A percentile compares a stretch with the other conserved stretches of the same genome.
phyloP scores from a whole-genome alignment of 2,888 invertebrate species.

The Drosophila subquinaria region DNA sequence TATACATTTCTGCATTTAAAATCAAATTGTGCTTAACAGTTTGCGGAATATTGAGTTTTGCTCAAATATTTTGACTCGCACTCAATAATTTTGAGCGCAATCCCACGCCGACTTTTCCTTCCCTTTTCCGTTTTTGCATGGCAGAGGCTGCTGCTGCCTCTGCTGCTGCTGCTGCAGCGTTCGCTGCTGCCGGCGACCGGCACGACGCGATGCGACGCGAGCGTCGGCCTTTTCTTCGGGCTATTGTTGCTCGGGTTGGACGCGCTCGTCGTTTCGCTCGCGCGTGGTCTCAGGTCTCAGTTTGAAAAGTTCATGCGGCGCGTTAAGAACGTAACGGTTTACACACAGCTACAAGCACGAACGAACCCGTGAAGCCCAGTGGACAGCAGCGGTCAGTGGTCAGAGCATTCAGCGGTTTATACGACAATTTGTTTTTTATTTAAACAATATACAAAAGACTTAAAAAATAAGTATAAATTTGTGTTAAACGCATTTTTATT shows the following conservation, averaged over 20 bases:
- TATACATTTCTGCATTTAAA: too few relatives aligned
- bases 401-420: slow-evolving; percentile 30
- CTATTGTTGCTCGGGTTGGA: slow-evolving; percentile 26
- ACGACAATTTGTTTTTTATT: slow-evolving; percentile 1
- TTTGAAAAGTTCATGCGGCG: slow-evolving; percentile 80
- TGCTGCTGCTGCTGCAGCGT: slow-evolving; percentile 24
- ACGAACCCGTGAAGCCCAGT: slow-evolving; percentile 8
- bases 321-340: slow-evolving; percentile 73
- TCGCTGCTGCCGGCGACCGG: slow-evolving; percentile 58
- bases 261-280: slow-evolving; percentile 42
- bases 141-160: slow-evolving; percentile 2
- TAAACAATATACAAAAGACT: slow-evolving; percentile 6
- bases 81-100: slow-evolving; percentile 35
- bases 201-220: slow-evolving; percentile 11
- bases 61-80: slow-evolving; percentile 9
- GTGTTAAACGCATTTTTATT: slow-evolving; percentile 60
- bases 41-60: neutral
- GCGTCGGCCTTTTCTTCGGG: slow-evolving; percentile 46
- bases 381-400: slow-evolving; percentile 17
- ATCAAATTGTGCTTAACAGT: neutral
- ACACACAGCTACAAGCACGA: slow-evolving; percentile 28
- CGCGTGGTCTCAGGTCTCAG: slow-evolving; percentile 66
- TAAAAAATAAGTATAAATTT: slow-evolving; percentile 11
- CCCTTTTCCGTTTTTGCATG: slow-evolving; percentile 3
- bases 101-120: slow-evolving; percentile 32